A percentile compares a stretch with the other conserved stretches of the same genome.
Evolutionary conservation across 2,797 vertebrate genomes (phyloP).

Genomic region (Podarcis siculus): DNA sequence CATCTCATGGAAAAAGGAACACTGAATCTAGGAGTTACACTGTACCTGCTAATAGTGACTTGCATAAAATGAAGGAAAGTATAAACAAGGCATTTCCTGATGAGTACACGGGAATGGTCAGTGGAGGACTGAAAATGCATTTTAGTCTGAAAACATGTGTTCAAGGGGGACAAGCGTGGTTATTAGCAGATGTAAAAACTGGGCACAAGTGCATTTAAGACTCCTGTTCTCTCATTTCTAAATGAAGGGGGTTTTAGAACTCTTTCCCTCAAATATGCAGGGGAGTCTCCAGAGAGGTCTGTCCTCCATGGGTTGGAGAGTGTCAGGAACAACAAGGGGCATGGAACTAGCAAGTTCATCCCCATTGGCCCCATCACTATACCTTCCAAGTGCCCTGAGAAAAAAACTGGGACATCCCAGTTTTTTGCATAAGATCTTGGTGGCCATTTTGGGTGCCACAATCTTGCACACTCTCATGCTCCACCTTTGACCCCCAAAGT

Average conservation of each 20-base stretch:
- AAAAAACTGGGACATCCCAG: too few relatives aligned
- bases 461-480: too few relatives aligned
- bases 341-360: too few relatives aligned
- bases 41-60: not conserved
- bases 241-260: too few relatives aligned
- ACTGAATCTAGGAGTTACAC: not conserved
- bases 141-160: not conserved
- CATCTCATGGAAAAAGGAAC: not conserved
- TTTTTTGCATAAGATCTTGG: too few relatives aligned
- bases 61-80: not conserved
- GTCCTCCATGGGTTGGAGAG: too few relatives aligned
- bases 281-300: not conserved
- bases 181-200: not conserved
- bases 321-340: too few relatives aligned
- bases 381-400: too few relatives aligned
- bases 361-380: too few relatives aligned
- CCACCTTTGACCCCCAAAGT: too few relatives aligned
- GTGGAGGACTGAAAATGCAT: not conserved
- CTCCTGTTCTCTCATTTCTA: not conserved
- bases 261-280: too few relatives aligned
- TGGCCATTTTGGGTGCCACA: too few relatives aligned
- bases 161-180: not conserved
- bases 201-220: not conserved
- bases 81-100: not conserved
- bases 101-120: not conserved